Base-by-base conservation (phyloP, 2,888 invertebrate genomes). In the Clunio marinus region DNA sequence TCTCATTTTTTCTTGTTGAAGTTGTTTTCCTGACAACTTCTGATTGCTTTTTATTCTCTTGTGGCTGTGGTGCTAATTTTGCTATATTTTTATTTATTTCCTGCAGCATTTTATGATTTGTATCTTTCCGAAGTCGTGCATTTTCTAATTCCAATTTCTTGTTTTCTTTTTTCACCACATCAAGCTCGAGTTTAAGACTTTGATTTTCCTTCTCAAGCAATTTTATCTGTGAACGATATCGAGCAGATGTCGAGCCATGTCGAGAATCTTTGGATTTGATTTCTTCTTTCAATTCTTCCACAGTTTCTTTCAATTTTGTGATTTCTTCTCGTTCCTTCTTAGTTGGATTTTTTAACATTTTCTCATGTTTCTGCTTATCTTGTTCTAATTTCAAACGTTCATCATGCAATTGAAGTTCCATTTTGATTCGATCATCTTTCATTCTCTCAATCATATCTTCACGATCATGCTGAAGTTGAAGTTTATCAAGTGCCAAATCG, bases 101-200 rank as follows among this genome's bases (percentile, higher is more conserved):
- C 73, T 88, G 86, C 70, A 91, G 80, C 76, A 89, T 86, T 80
- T 86, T 88, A 32, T 87, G 84, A 71, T 88, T 89, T n/a, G 84
- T 81, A 46, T 85, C 77, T 69, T 84, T 77, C 70, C 80, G 75
- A 8, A 83, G 78, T 63, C 83, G 81, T 71, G 83, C 79, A 75
- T 86, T 84, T 69, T 82, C 83, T 57, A 83, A 83, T 70, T 83
- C 81, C 66, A 87, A 78, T 74, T 84, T 82, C 70, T 83, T 83
- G 73, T 87, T 88, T 74, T 86, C 85, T 73, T 84, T 87, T 71
- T 83, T 85, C 2, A 90, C 74, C 73, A 84, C 83, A 69, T 88
- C 88, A 17, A 88, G 77, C 76, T 89, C 87, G 63, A 82, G 81
- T 71, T 85, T 84, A 25, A 87, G 76, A 57, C 82, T 82, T 27